Evolutionary conservation across 2,797 vertebrate species (phyloP).

Genomic region (Sebastiscus albofasciatus): DNA sequence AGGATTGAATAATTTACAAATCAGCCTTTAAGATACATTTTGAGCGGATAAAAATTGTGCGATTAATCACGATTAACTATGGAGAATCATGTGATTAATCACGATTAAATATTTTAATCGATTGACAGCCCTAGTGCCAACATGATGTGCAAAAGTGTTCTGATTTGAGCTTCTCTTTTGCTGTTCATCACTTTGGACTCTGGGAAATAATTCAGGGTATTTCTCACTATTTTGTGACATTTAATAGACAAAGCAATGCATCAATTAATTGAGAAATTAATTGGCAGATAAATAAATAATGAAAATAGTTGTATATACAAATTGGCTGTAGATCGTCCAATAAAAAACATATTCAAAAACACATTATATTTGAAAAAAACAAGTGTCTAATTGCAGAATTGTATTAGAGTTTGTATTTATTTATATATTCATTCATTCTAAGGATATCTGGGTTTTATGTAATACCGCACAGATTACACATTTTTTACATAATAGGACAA

Average conservation of each 20-base stretch:
- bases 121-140: no score
- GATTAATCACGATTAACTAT: no score
- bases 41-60: no score
- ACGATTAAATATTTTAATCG: no score
- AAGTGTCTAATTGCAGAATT: neutral
- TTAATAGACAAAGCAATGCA: neutral
- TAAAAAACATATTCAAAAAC: neutral
- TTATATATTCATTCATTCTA: neutral
- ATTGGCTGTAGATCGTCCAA: neutral
- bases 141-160: neutral
- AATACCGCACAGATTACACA: neutral
- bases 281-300: neutral
- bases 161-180: neutral
- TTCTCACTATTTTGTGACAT: neutral
- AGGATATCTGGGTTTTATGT: neutral
- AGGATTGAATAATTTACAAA: no score
- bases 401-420: neutral
- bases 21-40: no score
- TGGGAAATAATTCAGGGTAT: neutral
- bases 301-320: neutral
- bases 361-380: no score
- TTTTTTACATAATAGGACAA: neutral
- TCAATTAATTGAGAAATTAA: neutral
- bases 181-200: neutral
- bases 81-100: no score